These are phyloP conservation scores for Phthorimaea operculella DNA, from an alignment of 1,140 invertebrate genomes.

Conservation along the genomic window DNA sequence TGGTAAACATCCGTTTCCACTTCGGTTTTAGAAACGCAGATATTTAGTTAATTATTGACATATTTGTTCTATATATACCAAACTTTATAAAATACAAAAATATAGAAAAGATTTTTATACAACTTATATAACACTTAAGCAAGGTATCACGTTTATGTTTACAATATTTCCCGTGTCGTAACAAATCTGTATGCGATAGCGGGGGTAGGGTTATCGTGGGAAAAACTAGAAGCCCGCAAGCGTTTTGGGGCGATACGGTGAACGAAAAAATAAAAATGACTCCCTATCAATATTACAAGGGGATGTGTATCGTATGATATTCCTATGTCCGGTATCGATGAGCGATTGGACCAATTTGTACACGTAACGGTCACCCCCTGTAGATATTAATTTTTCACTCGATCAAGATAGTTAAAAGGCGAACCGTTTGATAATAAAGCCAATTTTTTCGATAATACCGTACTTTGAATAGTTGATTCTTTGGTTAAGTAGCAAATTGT, in stretches of 20 bases:
- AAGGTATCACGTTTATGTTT: conserved; percentile 27
- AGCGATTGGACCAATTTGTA: conserved; percentile 53
- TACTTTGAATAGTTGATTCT: conserved; percentile 27
- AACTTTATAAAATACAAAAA: too few species aligned
- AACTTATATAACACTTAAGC: too few species aligned
- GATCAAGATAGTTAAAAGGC: conserved; percentile 56
- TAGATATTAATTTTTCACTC: conserved; percentile 60
- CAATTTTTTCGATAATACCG: conserved; percentile 63
- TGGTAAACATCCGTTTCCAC: too few species aligned
- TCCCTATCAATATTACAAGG: conserved; percentile 3
- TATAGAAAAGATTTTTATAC: too few species aligned
- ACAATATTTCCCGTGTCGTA: neutral
- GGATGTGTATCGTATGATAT: conserved; percentile 22
- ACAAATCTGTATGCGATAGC: neutral
- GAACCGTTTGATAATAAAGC: conserved; percentile 60
- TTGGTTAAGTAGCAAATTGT: conserved; percentile 48
- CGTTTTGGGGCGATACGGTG: neutral
- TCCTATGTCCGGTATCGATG: conserved; percentile 18
- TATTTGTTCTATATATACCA: too few species aligned
- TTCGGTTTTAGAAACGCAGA: too few species aligned
- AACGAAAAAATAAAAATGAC: conserved; percentile 1
- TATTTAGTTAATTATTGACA: too few species aligned
- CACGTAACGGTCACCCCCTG: conserved; percentile 43
- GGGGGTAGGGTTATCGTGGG: conserved; percentile 1
- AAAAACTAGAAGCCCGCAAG: neutral